Evolutionary conservation across 2,888 invertebrate species (phyloP).

Genomic region (Hydriomena furcata): DNA sequence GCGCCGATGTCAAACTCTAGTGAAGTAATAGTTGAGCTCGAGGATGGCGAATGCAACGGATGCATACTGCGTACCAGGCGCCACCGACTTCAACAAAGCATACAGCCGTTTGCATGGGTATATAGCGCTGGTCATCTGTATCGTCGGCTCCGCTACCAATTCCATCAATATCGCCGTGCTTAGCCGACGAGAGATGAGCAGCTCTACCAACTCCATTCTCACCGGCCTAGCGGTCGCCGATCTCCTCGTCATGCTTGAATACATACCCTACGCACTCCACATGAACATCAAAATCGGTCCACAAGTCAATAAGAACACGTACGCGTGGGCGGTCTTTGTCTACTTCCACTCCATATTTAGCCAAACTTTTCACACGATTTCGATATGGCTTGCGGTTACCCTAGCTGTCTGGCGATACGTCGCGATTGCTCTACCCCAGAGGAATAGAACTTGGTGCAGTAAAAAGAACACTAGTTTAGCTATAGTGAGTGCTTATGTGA

Average conservation of each 20-base stretch:
- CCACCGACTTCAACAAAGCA: slow-evolving; percentile 84
- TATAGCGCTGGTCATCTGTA: slow-evolving; percentile 92
- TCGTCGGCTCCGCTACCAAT: slow-evolving; percentile 95
- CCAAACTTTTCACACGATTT: slow-evolving; percentile 94
- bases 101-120: slow-evolving; percentile 93
- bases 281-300: slow-evolving; percentile 87
- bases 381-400: slow-evolving; percentile 96
- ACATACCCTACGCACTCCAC: slow-evolving; percentile 94
- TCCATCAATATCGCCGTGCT: slow-evolving; percentile 96
- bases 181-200: slow-evolving; percentile 94
- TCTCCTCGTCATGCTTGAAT: slow-evolving; percentile 96
- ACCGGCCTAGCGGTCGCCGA: slow-evolving; percentile 96
- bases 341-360: slow-evolving; percentile 95
- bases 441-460: slow-evolving; percentile 92
- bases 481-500: slow-evolving; percentile 90
- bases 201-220: slow-evolving; percentile 95
- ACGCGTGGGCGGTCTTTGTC: slow-evolving; percentile 93
- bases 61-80: slow-evolving; percentile 82
- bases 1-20: slow-evolving; percentile 51
- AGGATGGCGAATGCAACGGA: slow-evolving; percentile 71
- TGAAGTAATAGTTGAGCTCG: slow-evolving; percentile 40
- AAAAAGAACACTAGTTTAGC: slow-evolving; percentile 90
- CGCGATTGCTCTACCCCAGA: slow-evolving; percentile 92
- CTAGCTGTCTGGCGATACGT: slow-evolving; percentile 97
- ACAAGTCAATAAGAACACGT: slow-evolving; percentile 81